Base-by-base conservation (phyloP, 2,113 vertebrate genomes). In the Mesocricetus auratus region DNA sequence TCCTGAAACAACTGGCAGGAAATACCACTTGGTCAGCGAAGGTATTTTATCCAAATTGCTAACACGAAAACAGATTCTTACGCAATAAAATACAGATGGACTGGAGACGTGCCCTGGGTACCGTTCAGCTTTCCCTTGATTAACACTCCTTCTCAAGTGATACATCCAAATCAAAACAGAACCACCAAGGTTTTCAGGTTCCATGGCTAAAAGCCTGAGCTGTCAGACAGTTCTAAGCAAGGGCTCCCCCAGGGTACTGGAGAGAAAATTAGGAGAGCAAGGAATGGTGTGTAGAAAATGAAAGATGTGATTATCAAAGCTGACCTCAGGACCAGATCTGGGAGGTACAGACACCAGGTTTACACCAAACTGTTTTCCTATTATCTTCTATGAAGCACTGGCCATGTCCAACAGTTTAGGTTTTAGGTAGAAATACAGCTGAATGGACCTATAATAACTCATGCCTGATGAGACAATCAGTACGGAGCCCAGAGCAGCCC, bases 101-200 rank as follows among this genome's bases (percentile, higher is more conserved):
- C 2, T 19, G 13, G 53, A 36, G 45, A 16, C 19, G 74, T 68
- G 66, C 62, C 16, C 7, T 42, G 39, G 36, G 12, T n/a, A 58
- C 3, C 5, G 68, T 7, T 93, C 24, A 75, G n/a, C 47, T 60
- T 73, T 78, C 53, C 45, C 3, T 31, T 85, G 22, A 42, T 31
- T 45, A 73, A 33, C 73, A 58, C 33, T 85, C 39, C 4, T 62
- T 90, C 53, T 68, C 29, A 86, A 53, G 7, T 74, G 22, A 90
- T 79, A 91, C 47, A 91, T 93, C 8, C 26, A 95, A 88, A 66
- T 79, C 87, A 77, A 93, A 78, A 60, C 17, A 94, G 39, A 83
- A 74, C 19, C 42, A 88, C 36, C 39, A 47, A 89, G 42, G 15
- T 29, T 31, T 91, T 62, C 73, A 56, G 75, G 82, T 39, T 69